These are phyloP conservation scores for Enteromius unitaeniatus DNA, from an alignment of 2,797 vertebrate species.

Conservation along the genomic window DNA sequence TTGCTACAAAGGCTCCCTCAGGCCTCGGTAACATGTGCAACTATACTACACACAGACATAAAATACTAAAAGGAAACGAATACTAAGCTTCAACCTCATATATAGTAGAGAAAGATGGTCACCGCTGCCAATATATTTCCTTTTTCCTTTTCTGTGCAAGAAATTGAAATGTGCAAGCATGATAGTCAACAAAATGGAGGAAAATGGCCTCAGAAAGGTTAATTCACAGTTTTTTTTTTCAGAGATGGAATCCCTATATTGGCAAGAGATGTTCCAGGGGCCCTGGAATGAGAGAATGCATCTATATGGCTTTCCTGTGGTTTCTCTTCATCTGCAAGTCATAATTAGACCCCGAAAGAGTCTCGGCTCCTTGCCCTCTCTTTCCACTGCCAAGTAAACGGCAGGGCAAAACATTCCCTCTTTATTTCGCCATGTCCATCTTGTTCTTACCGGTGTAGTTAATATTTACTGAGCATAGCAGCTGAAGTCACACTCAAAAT, in stretches of 20 bases:
- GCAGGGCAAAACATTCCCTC: slow-evolving; percentile 34
- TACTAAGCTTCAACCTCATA: not conserved
- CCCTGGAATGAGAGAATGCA: slow-evolving; percentile 60
- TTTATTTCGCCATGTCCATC: slow-evolving; percentile 34
- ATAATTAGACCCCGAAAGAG: slow-evolving; percentile 55
- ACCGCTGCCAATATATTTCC: slow-evolving; percentile 55
- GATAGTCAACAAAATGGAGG: slow-evolving; percentile 71
- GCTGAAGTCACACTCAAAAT: slow-evolving; percentile 31
- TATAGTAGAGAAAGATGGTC: slow-evolving; percentile 6
- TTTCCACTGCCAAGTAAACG: slow-evolving; percentile 45
- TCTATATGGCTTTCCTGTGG: slow-evolving; percentile 56
- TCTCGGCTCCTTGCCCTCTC: slow-evolving; percentile 41
- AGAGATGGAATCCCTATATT: slow-evolving; percentile 38
- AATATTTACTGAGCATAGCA: slow-evolving; percentile 34
- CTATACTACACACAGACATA: slow-evolving; percentile 18
- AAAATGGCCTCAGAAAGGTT: slow-evolving; percentile 61
- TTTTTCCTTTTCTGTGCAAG: slow-evolving; percentile 57
- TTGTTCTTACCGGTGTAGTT: slow-evolving; percentile 34
- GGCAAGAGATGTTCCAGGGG: slow-evolving; percentile 46
- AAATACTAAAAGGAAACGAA: slow-evolving; percentile 35
- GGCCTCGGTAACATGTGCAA: slow-evolving; percentile 24
- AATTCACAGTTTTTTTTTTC: slow-evolving; percentile 11
- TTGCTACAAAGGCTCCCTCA: slow-evolving; percentile 24
- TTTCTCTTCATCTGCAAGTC: slow-evolving; percentile 56
- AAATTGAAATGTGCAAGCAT: slow-evolving; percentile 73